Percentiles rank a stretch among this genome's conserved stretches.
Evolutionary conservation across 2,797 vertebrate species (phyloP).

Genomic region (Arremon aurantiirostris): DNA sequence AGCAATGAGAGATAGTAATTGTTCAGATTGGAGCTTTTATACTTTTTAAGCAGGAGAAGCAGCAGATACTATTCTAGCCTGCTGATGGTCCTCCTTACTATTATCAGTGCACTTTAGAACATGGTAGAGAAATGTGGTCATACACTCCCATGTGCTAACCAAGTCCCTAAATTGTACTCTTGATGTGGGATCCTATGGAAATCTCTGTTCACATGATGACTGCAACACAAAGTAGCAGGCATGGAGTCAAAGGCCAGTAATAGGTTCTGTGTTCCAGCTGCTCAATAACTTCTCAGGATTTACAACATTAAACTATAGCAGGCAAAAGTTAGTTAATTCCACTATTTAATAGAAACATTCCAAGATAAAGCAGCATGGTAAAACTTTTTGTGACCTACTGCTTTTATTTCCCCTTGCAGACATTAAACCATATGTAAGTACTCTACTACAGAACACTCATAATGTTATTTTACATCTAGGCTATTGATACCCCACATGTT

Average conservation of each 20-base stretch:
- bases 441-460: background rate
- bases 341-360: background rate
- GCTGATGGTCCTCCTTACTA: background rate
- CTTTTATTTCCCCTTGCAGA: background rate
- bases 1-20: background rate
- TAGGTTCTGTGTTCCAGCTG: background rate
- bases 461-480: background rate
- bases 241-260: background rate
- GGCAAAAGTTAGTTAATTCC: background rate
- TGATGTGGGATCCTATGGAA: background rate
- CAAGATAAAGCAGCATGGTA: background rate
- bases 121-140: background rate
- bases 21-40: background rate
- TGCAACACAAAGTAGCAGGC: background rate
- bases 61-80: background rate
- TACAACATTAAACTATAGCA: background rate
- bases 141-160: background rate
- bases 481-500: background rate
- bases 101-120: background rate
- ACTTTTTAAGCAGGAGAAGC: background rate
- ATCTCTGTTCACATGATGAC: background rate
- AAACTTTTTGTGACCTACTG: background rate
- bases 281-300: background rate
- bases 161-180: background rate
- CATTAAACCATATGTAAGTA: background rate